Evolutionary conservation across 2,888 invertebrate genomes (phyloP).

Genomic region (Peribatodes rhomboidaria): DNA sequence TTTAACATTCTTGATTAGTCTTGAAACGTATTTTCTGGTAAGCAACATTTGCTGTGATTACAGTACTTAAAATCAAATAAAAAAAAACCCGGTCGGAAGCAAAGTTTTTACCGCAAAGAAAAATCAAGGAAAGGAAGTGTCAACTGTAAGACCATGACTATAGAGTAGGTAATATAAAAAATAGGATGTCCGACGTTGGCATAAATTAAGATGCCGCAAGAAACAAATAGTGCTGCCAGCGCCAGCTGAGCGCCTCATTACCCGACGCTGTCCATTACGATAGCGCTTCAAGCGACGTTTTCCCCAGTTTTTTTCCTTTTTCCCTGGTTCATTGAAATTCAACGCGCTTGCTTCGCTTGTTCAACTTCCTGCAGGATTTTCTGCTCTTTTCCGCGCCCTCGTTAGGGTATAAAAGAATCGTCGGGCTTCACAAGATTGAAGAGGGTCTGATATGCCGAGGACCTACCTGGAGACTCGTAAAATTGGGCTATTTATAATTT

Average conservation of each 20-base stretch:
- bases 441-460: slow-evolving; percentile 20
- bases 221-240: slow-evolving; percentile 19
- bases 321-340: slow-evolving; percentile 59
- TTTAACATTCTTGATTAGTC: too few species aligned
- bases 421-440: slow-evolving; percentile 60
- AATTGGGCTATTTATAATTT: slow-evolving; percentile 8
- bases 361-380: slow-evolving; percentile 52
- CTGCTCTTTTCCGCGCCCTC: slow-evolving; percentile 50
- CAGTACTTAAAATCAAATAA: too few species aligned
- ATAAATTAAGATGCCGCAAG: slow-evolving; percentile 12
- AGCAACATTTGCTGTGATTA: too few species aligned
- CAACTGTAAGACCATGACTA: too few species aligned
- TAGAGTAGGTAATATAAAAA: neutral
- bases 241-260: slow-evolving; percentile 25
- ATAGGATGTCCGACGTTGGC: neutral
- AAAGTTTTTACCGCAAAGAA: too few species aligned
- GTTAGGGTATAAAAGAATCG: slow-evolving; percentile 43
- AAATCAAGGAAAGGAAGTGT: too few species aligned
- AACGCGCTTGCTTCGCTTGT: slow-evolving; percentile 33
- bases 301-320: slow-evolving; percentile 36
- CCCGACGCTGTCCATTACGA: slow-evolving; percentile 26
- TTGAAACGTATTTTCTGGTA: too few species aligned
- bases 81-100: too few species aligned
- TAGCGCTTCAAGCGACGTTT: slow-evolving; percentile 15
- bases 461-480: slow-evolving; percentile 5